Evolutionary conservation across 1,140 invertebrate species (phyloP), one percentile per base, ranked within the genome.

Genomic region (Macrotrachela quadricornifera): DNA sequence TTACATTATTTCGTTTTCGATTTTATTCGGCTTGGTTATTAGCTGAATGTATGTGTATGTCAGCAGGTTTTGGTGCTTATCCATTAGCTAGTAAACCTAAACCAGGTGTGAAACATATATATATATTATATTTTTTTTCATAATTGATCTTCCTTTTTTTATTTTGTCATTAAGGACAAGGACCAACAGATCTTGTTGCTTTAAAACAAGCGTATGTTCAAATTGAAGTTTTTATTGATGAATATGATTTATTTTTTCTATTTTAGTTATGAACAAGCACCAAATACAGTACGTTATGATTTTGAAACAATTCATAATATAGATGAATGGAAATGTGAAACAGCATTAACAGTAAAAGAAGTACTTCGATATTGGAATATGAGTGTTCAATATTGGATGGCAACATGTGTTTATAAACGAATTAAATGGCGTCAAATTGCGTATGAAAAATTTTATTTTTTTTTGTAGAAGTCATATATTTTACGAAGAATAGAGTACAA

Each of bases 311-410:
- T 75, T 16, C 61, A 69, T 49, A 88, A 83, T 57, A 79, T 90
- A 62, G 78, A 85, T 57, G 76, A 82, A 0, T 79, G 76, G 67
- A 77, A 76, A 18, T 77, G 81, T 57, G 85, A 91, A 61, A 76
- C 77, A 50, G 77, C 77, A 43, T 74, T 78, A 11, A 82, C 81
- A 0, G 76, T 86, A 13, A 73, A 82, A 44, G 79, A 79, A 38
- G 83, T 80, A 4, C 85, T 95, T 76, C 80, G 82, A 63, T 76
- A 79, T 14, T 95, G 90, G 90, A 95, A 95, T 65, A 84, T 81
- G 58, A 84, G 82, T 40, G 80, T 94, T 6, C 90, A 95, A 63
- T 92, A 85, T 66, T 95, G 90, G 88, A 75, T 95, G 59, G 85
- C 83, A 11, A 76, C 78, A 39, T 81, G 80, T 62, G 77, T 92